Percentiles rank a stretch among this genome's conserved stretches.
phyloP scores from a whole-genome alignment of 2,113 vertebrate species.

The Apistogramma diplotaenia region DNA sequence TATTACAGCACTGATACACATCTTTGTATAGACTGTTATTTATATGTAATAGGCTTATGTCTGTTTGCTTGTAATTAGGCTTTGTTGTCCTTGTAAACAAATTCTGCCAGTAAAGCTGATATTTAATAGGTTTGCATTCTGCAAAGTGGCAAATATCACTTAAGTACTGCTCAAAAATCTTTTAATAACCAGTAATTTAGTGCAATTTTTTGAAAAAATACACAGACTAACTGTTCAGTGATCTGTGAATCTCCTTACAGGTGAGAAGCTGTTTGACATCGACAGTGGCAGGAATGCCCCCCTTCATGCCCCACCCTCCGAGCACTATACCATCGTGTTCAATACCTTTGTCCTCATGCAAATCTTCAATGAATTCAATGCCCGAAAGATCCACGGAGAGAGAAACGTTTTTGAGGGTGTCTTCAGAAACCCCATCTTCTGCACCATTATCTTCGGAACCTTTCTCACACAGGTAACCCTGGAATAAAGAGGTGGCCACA shows the following conservation, averaged over 20 bases:
- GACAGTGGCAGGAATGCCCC: constrained; percentile 93
- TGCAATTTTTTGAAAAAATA: background rate
- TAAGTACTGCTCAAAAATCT: background rate
- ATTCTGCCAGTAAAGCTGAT: background rate
- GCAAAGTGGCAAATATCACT: background rate
- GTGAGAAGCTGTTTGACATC: constrained; percentile 92
- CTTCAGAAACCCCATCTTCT: constrained; percentile 95
- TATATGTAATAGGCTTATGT: background rate
- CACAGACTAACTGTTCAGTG: background rate
- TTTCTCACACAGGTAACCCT: constrained; percentile 87
- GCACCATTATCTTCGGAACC: constrained; percentile 90
- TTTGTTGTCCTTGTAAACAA: background rate
- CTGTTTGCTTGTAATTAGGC: background rate
- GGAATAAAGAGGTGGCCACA: background rate
- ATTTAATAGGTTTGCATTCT: background rate
- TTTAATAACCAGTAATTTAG: background rate
- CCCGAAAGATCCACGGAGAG: constrained; percentile 97
- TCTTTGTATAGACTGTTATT: background rate
- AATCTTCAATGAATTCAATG: constrained; percentile 98
- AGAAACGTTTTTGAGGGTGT: constrained; percentile 96
- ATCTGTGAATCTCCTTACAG: constrained; percentile 67
- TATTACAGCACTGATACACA: background rate
- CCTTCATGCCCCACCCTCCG: constrained; percentile 92
- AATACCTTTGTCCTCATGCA: constrained; percentile 99
- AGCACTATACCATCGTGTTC: constrained; percentile 98